These are phyloP conservation scores for Chirona hameri DNA, from an alignment of 2,888 invertebrate species.

Conservation along the genomic window DNA sequence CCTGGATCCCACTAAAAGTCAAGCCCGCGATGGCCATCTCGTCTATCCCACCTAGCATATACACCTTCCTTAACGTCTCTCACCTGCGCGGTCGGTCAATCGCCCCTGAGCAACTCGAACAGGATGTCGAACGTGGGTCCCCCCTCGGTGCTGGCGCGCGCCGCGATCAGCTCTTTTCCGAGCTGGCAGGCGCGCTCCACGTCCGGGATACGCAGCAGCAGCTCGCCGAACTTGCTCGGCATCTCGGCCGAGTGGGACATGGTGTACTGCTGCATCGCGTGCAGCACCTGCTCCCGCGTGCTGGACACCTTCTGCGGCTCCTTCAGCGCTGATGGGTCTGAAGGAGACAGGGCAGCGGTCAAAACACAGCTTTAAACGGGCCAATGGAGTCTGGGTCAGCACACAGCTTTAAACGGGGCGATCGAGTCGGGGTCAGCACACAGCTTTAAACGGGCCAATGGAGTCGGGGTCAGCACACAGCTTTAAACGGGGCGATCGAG, in stretches of 20 bases:
- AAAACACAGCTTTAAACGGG: no score
- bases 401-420: no score
- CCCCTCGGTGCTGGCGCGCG: conserved; percentile 72
- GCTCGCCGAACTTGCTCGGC: conserved; percentile 91
- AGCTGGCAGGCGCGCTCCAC: conserved; percentile 91
- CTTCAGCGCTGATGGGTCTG: conserved; percentile 85
- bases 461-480: no score
- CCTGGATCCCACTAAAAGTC: no score
- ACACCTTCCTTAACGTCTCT: no score
- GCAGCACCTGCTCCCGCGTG: conserved; percentile 89
- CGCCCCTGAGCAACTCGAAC: conserved; percentile 90
- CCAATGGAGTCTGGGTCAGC: no score
- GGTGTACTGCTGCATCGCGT: conserved; percentile 88
- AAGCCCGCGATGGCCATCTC: no score
- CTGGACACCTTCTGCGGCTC: conserved; percentile 91
- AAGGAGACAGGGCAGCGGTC: no score
- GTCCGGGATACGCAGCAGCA: conserved; percentile 88
- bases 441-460: no score
- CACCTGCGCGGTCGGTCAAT: conserved; percentile 48
- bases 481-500: no score
- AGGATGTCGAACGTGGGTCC: conserved; percentile 74
- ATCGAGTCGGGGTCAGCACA: no score
- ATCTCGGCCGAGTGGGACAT: conserved; percentile 84
- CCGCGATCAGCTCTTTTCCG: conserved; percentile 83
- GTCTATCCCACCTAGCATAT: no score